Conservation (phyloP, 64 coral and sea anemone species). For the Dendrophyllia cribrosa region DNA sequence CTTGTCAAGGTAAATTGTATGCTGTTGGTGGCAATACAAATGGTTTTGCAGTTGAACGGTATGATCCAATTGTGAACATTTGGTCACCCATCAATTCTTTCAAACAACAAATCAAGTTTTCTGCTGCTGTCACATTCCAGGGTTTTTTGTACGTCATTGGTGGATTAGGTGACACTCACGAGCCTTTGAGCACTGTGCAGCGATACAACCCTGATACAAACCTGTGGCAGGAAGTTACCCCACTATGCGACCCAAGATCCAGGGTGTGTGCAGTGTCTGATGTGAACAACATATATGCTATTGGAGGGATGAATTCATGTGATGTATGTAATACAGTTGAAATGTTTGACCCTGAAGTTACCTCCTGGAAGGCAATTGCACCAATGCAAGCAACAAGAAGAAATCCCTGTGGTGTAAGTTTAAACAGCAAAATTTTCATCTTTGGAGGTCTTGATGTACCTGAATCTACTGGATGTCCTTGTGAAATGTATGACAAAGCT, state of each 20-base stretch:
- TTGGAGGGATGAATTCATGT: conserved; percentile 55
- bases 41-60: not conserved
- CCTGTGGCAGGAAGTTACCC: conserved; percentile 26
- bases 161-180: conserved; percentile 39
- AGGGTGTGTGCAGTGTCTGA: conserved; percentile 69
- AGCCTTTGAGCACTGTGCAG: conserved; percentile 23
- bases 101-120: not conserved
- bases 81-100: conserved; percentile 10
- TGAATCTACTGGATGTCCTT: not conserved
- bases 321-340: conserved; percentile 54
- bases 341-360: conserved; percentile 47
- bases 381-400: conserved; percentile 43
- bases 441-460: too few relatives aligned
- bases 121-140: conserved; percentile 34
- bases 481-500: conserved; percentile 65
- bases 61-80: conserved; percentile 10
- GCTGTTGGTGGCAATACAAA: conserved; percentile 8
- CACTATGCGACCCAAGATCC: conserved; percentile 33
- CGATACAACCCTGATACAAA: conserved; percentile 37
- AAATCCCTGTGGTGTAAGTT: conserved; percentile 39
- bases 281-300: conserved; percentile 62
- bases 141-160: conserved; percentile 62
- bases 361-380: conserved; percentile 50
- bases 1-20: not conserved
- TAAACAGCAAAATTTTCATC: conserved; percentile 45